Evolutionary conservation across 2,888 invertebrate genomes (phyloP).

Genomic region (Trachelus troglodyta): DNA sequence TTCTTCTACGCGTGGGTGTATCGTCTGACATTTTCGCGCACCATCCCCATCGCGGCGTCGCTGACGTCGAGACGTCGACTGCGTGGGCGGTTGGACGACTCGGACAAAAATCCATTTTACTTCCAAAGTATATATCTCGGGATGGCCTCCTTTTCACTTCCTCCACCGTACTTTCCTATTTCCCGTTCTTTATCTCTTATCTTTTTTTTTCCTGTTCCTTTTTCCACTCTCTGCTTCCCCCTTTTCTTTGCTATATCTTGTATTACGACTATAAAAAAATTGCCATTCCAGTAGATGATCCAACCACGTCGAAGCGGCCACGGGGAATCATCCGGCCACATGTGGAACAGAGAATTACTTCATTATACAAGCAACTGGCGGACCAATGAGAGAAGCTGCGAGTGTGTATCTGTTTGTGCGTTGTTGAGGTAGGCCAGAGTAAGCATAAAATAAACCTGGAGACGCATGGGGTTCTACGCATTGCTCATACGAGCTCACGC

Average conservation of each 20-base stretch:
- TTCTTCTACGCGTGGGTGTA: conserved; percentile 45
- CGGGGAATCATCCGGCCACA: conserved; percentile 24
- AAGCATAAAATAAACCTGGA: conserved; percentile 48
- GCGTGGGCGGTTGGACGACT: conserved; percentile 44
- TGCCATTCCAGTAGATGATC: background rate
- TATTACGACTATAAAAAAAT: background rate
- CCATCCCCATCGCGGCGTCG: conserved; percentile 37
- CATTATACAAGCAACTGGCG: conserved; percentile 29
- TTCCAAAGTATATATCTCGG: conserved; percentile 8
- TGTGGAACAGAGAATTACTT: conserved; percentile 38
- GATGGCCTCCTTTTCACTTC: background rate
- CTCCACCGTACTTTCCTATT: background rate
- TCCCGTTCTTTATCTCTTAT: background rate
- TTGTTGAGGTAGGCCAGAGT: conserved; percentile 44
- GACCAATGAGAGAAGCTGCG: conserved; percentile 20
- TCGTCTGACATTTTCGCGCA: conserved; percentile 53
- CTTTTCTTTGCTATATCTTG: background rate
- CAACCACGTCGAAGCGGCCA: background rate
- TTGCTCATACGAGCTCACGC: conserved; percentile 15
- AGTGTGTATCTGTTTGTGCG: background rate
- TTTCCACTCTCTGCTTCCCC: background rate
- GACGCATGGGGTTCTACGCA: conserved; percentile 49
- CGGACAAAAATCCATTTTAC: background rate
- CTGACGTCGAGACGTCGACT: conserved; percentile 28
- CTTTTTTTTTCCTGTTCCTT: background rate